A percentile compares a stretch with the other conserved stretches of the same genome.
phyloP scores from a whole-genome alignment of 92 coral and sea anemone genomes.

The Paragorgia papillata region DNA sequence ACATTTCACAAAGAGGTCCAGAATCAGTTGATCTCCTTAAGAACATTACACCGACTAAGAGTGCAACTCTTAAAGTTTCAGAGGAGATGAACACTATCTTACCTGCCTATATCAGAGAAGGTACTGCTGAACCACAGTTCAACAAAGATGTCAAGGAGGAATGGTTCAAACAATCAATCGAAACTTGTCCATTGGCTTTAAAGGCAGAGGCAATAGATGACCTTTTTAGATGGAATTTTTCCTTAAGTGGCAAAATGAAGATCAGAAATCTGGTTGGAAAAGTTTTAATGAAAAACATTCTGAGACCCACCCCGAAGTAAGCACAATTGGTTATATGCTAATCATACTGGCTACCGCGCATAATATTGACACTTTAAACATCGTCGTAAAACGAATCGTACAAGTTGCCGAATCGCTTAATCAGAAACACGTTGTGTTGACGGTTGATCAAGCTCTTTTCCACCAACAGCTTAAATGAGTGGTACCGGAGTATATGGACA shows the following conservation, averaged over 20 bases:
- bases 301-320: constrained; percentile 19
- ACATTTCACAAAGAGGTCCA: constrained; percentile 56
- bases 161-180: constrained; percentile 22
- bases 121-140: neutral
- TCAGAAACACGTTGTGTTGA: constrained; percentile 35
- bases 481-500: constrained; percentile 52
- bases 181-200: neutral
- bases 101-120: constrained; percentile 33
- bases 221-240: constrained; percentile 19
- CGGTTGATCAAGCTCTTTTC: constrained; percentile 55
- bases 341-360: neutral
- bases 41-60: constrained; percentile 21
- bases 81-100: constrained; percentile 36
- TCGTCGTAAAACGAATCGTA: neutral
- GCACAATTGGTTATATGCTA: constrained; percentile 18
- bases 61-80: constrained; percentile 28
- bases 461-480: constrained; percentile 53
- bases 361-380: neutral
- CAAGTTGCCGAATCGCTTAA: neutral
- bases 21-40: constrained; percentile 26
- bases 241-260: constrained; percentile 12
- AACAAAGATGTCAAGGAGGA: neutral
- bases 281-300: constrained; percentile 31
- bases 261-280: constrained; percentile 3
- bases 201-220: constrained; percentile 12